Evolutionary conservation across 2,888 invertebrate genomes (phyloP).

Genomic region (Nymphalis c-album): DNA sequence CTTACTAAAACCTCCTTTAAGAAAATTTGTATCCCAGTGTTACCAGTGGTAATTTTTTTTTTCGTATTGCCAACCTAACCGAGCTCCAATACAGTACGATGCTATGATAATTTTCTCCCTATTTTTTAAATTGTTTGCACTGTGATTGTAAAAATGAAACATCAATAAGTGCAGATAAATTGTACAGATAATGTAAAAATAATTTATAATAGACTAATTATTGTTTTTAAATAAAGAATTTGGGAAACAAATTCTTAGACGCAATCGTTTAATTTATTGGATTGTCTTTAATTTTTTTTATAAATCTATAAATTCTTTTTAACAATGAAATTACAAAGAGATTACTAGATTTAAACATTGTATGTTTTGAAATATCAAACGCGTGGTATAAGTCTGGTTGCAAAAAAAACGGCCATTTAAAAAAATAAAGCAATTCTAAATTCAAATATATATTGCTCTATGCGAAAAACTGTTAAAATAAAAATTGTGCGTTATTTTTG

Average conservation of each 20-base stretch:
- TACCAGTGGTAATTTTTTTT: constrained; percentile 5
- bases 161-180: constrained; percentile 16
- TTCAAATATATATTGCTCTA: neutral
- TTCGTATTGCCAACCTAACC: neutral
- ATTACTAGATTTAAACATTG: constrained; percentile 28
- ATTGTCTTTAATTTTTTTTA: constrained; percentile 4
- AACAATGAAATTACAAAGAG: constrained; percentile 25
- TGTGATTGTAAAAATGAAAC: constrained; percentile 27
- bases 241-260: constrained; percentile 32
- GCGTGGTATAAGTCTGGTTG: neutral
- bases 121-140: constrained; percentile 29
- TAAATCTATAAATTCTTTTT: constrained; percentile 12
- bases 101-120: constrained; percentile 21
- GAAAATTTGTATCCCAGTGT: constrained; percentile 4
- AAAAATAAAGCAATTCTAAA: neutral
- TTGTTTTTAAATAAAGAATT: constrained; percentile 28
- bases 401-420: neutral
- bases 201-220: constrained; percentile 43
- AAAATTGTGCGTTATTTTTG: constrained; percentile 18
- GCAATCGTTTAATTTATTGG: constrained; percentile 23
- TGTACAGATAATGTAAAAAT: constrained; percentile 46
- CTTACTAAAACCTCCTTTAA: constrained; percentile 10
- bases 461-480: too few species aligned
- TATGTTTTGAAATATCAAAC: neutral
- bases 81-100: constrained; percentile 4